Base-by-base conservation (phyloP, 2,113 vertebrate species). In the Boulengerochromis microlepis region DNA sequence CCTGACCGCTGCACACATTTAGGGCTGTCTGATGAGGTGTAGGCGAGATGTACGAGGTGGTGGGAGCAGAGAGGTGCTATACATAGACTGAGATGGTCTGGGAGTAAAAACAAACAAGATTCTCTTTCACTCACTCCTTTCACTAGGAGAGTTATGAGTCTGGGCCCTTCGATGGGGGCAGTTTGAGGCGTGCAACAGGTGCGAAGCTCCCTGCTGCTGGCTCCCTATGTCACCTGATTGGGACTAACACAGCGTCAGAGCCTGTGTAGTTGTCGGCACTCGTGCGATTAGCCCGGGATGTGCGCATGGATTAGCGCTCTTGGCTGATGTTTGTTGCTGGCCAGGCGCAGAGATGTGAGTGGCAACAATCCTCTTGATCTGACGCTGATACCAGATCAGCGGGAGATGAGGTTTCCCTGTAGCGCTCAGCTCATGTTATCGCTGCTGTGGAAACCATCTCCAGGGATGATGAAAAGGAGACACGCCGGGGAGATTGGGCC, bases 31-130 rank as follows among this genome's bases (percentile, higher is more conserved):
- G 82, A 90, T 80, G 86, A 82, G 64, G 50, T 5, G 61, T 84
- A 80, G 64, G 35, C 3, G 61, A 59, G 57, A 86, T 86, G 90
- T 76, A 52, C 10, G 85, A 47, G 45, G 82, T 5, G 71, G 53
- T 33, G 84, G 66, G 87, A 61, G 53, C 40, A 53, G 76, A 80
- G 81, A 47, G 83, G 87, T 82, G 86, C 95, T 97, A 96, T 90
- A 95, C 94, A 95, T 96, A 96, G 94, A 90, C 87, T 40, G 90
- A 84, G 89, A 94, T 91, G 88, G 85, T 86, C 94, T 93, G 93
- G 94, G 94, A 96, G 95, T 94, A 95, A 97, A 96, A 96, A 96
- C 96, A 96, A 97, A 97, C 96, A 97, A 94, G 95, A 91, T 95
- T 96, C 94, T 96, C 96, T 96, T 96, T 97, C 96, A 96, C 94